phyloP scores from a whole-genome alignment of 1,140 invertebrate species.

The Ooceraea biroi region DNA sequence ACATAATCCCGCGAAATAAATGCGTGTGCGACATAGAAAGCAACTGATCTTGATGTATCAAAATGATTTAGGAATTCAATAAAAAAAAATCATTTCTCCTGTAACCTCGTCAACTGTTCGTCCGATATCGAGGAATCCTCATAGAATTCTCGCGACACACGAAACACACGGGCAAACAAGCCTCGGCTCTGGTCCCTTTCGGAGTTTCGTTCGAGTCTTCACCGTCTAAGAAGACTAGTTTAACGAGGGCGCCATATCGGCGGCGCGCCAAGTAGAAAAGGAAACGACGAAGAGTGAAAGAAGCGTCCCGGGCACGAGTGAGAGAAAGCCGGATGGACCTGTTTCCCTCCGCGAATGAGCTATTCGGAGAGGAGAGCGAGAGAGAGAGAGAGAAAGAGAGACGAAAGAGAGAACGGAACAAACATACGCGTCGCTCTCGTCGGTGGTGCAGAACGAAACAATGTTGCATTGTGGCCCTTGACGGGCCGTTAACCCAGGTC shows the following conservation, averaged over 20 bases:
- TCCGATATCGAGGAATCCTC: too few species aligned
- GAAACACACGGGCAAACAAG: background rate
- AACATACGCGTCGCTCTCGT: slow-evolving; percentile 26
- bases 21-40: too few species aligned
- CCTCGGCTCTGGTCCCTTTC: slow-evolving; percentile 14
- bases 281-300: slow-evolving; percentile 44
- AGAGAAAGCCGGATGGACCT: slow-evolving; percentile 34
- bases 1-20: too few species aligned
- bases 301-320: slow-evolving; percentile 54
- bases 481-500: slow-evolving; percentile 84
- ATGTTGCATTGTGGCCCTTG: slow-evolving; percentile 80
- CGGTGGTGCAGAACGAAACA: slow-evolving; percentile 75
- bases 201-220: background rate
- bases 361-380: background rate
- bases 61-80: too few species aligned
- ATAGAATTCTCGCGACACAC: background rate
- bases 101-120: too few species aligned
- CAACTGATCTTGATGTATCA: too few species aligned
- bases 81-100: too few species aligned
- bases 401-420: slow-evolving; percentile 29
- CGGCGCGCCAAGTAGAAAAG: slow-evolving; percentile 27
- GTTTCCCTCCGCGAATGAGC: slow-evolving; percentile 32
- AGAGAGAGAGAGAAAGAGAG: too few species aligned
- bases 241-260: slow-evolving; percentile 20
- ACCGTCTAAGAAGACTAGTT: slow-evolving; percentile 45